phyloP scores from a whole-genome alignment of 2,113 vertebrate genomes.

The Trematocara nigrifrons region DNA sequence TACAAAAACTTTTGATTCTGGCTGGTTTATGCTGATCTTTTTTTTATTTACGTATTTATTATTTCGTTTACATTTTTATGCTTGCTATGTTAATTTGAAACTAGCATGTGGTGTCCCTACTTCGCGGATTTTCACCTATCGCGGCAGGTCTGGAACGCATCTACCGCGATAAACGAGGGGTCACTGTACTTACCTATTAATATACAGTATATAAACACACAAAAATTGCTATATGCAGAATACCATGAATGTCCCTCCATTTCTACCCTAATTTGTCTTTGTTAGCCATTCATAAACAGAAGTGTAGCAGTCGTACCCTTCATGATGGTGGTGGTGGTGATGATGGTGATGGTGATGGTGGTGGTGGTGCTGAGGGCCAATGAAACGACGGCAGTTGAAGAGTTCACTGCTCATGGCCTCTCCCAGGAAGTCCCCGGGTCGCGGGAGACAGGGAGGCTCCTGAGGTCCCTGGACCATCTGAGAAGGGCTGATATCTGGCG shows the following conservation, averaged over 20 bases:
- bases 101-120: too few relatives aligned
- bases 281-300: neutral
- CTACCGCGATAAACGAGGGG: too few relatives aligned
- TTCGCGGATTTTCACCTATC: too few relatives aligned
- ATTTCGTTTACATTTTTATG: too few relatives aligned
- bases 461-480: slow-evolving; percentile 83
- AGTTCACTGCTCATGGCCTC: slow-evolving; percentile 92
- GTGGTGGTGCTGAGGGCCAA: slow-evolving; percentile 92
- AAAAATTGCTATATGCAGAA: neutral
- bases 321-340: slow-evolving; percentile 72
- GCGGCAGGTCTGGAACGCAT: too few relatives aligned
- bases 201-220: neutral
- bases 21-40: too few relatives aligned
- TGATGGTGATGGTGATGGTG: slow-evolving; percentile 86
- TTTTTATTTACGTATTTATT: too few relatives aligned
- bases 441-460: slow-evolving; percentile 85
- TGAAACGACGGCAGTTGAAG: slow-evolving; percentile 94
- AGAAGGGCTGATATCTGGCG: slow-evolving; percentile 77
- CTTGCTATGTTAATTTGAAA: too few relatives aligned
- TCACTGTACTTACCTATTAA: neutral
- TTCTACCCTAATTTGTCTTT: neutral
- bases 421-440: slow-evolving; percentile 88
- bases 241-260: neutral
- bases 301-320: slow-evolving; percentile 76
- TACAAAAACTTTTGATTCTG: too few relatives aligned